Evolutionary conservation across 2,797 vertebrate species (phyloP), one percentile per base, ranked within the genome.

Genomic region (Gorsachius magnificus): DNA sequence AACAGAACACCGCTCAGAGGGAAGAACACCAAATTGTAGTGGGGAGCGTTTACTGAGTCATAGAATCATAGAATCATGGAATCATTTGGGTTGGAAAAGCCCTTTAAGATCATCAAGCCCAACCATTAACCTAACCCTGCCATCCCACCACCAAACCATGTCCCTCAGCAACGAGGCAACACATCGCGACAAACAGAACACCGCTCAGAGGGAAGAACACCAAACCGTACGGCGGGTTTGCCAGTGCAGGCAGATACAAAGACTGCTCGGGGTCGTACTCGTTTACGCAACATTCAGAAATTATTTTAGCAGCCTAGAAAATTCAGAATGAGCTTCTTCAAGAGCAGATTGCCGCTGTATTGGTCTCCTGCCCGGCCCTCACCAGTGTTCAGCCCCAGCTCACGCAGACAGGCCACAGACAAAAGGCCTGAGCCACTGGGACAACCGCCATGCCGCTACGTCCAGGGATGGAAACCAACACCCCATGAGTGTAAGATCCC

Each of bases 301-400:
- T 25, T 4, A 33, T 22, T 61, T 66, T 21, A 54, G 41, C 26
- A 21, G 5, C 4, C 72, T 45, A 11, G 20, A 63, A 28, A 50
- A n/a, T 33, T 36, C 1, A 43, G 45, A 10, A 13, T 0, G 7
- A 43, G 31, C 14, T 38, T 38, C 13, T 41, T 35, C 2, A 9
- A 15, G 75, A 71, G 35, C 24, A 29, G 54, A 21, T 21, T 21
- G 33, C 56, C 33, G 8, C 41, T 5, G 0, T 6, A 41, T 12
- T 48, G 33, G 57, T 56, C 60, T 16, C 18, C 69, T 25, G 54
- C 63, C 63, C 5, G 41, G 25, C 17, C 48, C 57, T 45, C 57
- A 10, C 3, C 35, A 10, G 31, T 10, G 5, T 16, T 10, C 41
- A 14, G 60, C 20, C 7, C 18, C 2, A 10, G n/a, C 72, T n/a